Percentiles rank a stretch among this genome's conserved stretches.
These are phyloP conservation scores for Netelia virgata DNA, from an alignment of 2,888 invertebrate species.

Conservation along the genomic window DNA sequence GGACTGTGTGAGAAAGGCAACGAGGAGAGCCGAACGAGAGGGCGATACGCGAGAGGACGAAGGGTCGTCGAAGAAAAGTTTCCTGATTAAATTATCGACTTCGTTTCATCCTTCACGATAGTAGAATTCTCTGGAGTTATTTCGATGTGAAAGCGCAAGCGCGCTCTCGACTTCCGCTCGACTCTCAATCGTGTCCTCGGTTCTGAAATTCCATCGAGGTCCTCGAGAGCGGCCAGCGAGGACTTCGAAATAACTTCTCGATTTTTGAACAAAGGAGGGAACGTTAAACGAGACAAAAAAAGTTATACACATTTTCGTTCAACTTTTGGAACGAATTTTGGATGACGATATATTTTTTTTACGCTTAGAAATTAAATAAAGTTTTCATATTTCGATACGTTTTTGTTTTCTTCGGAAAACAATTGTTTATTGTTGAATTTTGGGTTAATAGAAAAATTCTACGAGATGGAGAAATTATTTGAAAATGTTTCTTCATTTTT, in stretches of 20 bases:
- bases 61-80: constrained; percentile 62
- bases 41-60: background rate
- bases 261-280: background rate
- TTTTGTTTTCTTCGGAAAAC: too few species aligned
- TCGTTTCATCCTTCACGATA: constrained; percentile 21
- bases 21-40: too few species aligned
- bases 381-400: too few species aligned
- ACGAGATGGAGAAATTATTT: too few species aligned
- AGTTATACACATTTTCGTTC: too few species aligned
- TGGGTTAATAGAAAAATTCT: too few species aligned
- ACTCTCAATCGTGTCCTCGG: constrained; percentile 4
- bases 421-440: too few species aligned
- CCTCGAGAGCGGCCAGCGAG: background rate
- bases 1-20: background rate
- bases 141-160: background rate
- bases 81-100: constrained; percentile 74
- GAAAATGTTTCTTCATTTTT: too few species aligned
- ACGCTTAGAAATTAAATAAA: too few species aligned
- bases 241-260: background rate
- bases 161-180: constrained; percentile 31
- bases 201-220: constrained; percentile 19
- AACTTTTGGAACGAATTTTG: too few species aligned
- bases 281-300: too few species aligned
- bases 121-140: constrained; percentile 31
- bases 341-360: too few species aligned